Percentiles rank a stretch among this genome's conserved stretches.
Evolutionary conservation across 2,888 invertebrate species (phyloP).

Genomic region (Hymenopus coronatus): DNA sequence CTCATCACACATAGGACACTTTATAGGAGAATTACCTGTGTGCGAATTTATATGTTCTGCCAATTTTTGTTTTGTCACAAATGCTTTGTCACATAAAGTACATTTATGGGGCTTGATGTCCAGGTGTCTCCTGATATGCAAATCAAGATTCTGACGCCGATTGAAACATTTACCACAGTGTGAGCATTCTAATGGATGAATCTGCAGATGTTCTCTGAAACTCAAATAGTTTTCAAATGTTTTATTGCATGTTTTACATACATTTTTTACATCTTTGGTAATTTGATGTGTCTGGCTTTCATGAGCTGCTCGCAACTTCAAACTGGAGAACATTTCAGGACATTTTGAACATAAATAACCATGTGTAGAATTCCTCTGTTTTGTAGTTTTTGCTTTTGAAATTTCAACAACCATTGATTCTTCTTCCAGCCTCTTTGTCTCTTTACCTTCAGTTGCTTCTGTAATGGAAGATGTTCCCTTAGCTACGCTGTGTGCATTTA

Average conservation of each 20-base stretch:
- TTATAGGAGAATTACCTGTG: conserved; percentile 75
- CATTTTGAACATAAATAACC: conserved; percentile 37
- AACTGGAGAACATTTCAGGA: conserved; percentile 43
- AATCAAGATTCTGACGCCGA: conserved; percentile 67
- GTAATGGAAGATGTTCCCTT: neutral
- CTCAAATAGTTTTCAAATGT: conserved; percentile 65
- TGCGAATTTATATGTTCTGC: conserved; percentile 80
- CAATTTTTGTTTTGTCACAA: conserved; percentile 77
- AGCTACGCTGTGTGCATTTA: neutral
- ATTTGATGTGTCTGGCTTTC: conserved; percentile 39
- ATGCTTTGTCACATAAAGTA: conserved; percentile 76
- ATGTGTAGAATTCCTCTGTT: neutral
- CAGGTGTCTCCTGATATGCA: conserved; percentile 77
- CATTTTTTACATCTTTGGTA: conserved; percentile 42
- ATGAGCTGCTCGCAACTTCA: conserved; percentile 44
- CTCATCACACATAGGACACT: conserved; percentile 76
- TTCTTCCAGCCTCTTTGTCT: neutral
- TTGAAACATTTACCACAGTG: conserved; percentile 79
- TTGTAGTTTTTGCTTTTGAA: neutral
- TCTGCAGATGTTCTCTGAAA: conserved; percentile 66
- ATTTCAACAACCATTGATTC: neutral
- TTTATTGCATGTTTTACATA: conserved; percentile 63
- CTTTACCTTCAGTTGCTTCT: neutral
- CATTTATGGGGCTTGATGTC: conserved; percentile 75
- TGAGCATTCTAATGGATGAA: conserved; percentile 79